Conservation (phyloP, 2,888 invertebrate genomes). For the Parascotia fuliginaria region DNA sequence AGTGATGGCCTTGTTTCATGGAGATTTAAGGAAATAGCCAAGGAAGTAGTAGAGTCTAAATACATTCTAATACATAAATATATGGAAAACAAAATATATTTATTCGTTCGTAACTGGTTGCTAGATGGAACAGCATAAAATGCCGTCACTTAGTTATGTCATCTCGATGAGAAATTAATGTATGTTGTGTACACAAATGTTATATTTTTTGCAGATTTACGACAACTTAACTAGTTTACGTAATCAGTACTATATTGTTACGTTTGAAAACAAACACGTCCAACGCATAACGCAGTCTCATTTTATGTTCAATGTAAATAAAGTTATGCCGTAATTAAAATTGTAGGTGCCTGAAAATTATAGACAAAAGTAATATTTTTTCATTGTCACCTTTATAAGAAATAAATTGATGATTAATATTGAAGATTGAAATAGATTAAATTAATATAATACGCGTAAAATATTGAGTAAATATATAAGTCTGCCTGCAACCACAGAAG, state of each 20-base stretch:
- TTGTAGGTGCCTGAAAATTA: constrained; percentile 77
- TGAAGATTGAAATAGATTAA: constrained; percentile 53
- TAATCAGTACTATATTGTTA: constrained; percentile 63
- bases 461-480: constrained; percentile 41
- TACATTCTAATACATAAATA: constrained; percentile 58
- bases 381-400: constrained; percentile 64
- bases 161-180: constrained; percentile 57
- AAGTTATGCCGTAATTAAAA: constrained; percentile 60
- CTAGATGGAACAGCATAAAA: constrained; percentile 71
- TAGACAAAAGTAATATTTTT: constrained; percentile 72
- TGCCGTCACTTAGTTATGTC: constrained; percentile 69
- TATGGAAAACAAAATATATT: constrained; percentile 54
- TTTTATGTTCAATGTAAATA: constrained; percentile 62
- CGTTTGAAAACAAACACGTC: constrained; percentile 71
- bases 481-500: constrained; percentile 41
- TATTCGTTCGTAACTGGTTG: constrained; percentile 59
- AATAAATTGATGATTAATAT: constrained; percentile 49
- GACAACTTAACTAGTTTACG: constrained; percentile 65
- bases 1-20: constrained; percentile 77
- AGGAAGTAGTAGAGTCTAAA: constrained; percentile 56
- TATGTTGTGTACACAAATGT: constrained; percentile 70
- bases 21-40: constrained; percentile 64
- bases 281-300: constrained; percentile 64
- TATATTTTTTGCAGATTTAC: constrained; percentile 83
- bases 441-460: constrained; percentile 39